Evolutionary conservation across 2,888 invertebrate species (phyloP).

Genomic region (Synergus japonicus): DNA sequence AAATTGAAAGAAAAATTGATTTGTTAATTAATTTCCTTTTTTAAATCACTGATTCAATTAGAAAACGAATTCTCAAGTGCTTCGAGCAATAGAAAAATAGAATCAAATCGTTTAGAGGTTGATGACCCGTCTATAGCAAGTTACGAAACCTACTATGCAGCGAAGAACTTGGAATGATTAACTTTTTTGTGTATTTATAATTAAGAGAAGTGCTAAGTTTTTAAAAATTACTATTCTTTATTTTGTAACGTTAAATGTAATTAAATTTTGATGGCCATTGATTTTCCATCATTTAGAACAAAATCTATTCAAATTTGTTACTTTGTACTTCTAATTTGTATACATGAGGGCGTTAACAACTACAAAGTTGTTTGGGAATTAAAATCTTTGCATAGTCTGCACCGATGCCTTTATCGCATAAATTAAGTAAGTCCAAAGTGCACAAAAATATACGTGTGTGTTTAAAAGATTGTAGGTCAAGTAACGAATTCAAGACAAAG

Average conservation of each 20-base stretch:
- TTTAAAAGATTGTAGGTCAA: conserved; percentile 14
- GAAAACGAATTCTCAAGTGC: background rate
- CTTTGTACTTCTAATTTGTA: background rate
- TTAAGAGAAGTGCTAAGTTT: background rate
- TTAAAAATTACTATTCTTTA: background rate
- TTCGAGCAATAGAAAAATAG: background rate
- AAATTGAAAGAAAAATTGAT: background rate
- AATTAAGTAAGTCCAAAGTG: conserved; percentile 38
- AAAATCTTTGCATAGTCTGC: conserved; percentile 24
- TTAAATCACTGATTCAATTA: background rate
- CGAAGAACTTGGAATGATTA: background rate
- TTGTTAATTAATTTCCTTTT: background rate
- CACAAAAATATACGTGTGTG: background rate
- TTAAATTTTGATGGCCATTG: background rate
- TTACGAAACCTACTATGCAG: background rate
- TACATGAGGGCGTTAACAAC: background rate
- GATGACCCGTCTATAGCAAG: background rate
- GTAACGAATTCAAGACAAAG: conserved; percentile 5
- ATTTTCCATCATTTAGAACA: background rate
- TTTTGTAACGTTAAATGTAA: background rate
- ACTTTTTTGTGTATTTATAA: background rate
- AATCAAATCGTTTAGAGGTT: background rate
- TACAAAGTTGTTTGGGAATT: conserved; percentile 8
- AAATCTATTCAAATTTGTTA: background rate
- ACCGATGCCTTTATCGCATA: conserved; percentile 8